phyloP scores from a whole-genome alignment of 2,888 invertebrate genomes.

The Volucella zonaria region DNA sequence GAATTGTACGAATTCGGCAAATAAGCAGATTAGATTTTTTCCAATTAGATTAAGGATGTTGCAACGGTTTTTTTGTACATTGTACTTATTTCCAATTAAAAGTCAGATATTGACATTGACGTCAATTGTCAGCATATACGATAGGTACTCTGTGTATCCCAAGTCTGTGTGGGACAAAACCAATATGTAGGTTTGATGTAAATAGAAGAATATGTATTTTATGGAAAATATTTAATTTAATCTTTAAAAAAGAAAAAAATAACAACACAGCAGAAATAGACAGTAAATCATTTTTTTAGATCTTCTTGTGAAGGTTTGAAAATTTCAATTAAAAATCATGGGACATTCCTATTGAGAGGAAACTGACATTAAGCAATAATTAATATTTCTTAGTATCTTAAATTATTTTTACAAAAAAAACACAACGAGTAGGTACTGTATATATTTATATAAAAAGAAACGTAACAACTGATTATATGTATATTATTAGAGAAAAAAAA shows the following conservation, averaged over 20 bases:
- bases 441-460: slow-evolving; percentile 37
- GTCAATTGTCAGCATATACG: too few relatives aligned
- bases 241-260: background rate
- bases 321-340: slow-evolving; percentile 1
- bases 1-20: slow-evolving; percentile 11
- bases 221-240: slow-evolving; percentile 13
- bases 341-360: slow-evolving; percentile 43
- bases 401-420: slow-evolving; percentile 21
- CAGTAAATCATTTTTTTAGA: background rate
- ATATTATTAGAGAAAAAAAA: slow-evolving; percentile 19
- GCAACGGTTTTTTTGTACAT: background rate
- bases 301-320: slow-evolving; percentile 23
- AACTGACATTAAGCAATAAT: background rate
- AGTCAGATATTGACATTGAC: background rate
- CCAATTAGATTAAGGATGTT: background rate
- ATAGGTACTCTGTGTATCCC: background rate
- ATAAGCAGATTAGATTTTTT: background rate
- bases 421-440: slow-evolving; percentile 35
- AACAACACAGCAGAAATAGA: background rate
- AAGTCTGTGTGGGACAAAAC: background rate
- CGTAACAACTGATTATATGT: slow-evolving; percentile 15
- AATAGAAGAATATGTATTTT: slow-evolving; percentile 31
- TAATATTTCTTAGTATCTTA: slow-evolving; percentile 12
- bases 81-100: too few relatives aligned
- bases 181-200: slow-evolving; percentile 39